Evolutionary conservation across 2,888 invertebrate genomes (phyloP).

Genomic region (Aphodius granarius): DNA sequence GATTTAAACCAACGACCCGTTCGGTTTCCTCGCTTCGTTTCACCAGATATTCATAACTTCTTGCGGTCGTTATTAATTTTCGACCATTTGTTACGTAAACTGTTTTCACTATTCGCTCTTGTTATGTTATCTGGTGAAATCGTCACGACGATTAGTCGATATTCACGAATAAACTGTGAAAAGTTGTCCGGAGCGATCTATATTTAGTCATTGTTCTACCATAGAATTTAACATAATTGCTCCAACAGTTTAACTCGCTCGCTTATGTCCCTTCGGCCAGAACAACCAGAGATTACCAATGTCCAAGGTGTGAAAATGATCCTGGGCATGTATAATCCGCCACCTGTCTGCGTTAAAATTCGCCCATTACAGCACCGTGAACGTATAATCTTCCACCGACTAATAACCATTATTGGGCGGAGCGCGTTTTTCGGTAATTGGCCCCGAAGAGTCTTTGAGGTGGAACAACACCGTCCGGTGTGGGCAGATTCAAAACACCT

Average conservation of each 20-base stretch:
- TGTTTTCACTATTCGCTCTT: background rate
- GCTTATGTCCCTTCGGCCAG: background rate
- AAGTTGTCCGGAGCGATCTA: background rate
- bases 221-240: too few relatives aligned
- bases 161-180: background rate
- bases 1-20: background rate
- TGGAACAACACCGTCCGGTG: background rate
- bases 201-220: background rate
- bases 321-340: background rate
- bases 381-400: slow-evolving; percentile 9
- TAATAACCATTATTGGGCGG: slow-evolving; percentile 7
- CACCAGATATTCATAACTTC: background rate
- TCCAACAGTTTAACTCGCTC: too few relatives aligned
- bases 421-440: slow-evolving; percentile 10
- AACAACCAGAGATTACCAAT: slow-evolving; percentile 1
- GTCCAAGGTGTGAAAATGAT: slow-evolving; percentile 12
- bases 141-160: background rate
- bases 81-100: background rate
- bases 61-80: background rate
- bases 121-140: background rate
- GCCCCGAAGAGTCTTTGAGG: background rate
- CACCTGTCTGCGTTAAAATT: slow-evolving; percentile 11
- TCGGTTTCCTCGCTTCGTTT: background rate
- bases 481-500: background rate
- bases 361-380: background rate